Conservation (phyloP, 2,797 vertebrate species). For the Mallotus villosus region DNA sequence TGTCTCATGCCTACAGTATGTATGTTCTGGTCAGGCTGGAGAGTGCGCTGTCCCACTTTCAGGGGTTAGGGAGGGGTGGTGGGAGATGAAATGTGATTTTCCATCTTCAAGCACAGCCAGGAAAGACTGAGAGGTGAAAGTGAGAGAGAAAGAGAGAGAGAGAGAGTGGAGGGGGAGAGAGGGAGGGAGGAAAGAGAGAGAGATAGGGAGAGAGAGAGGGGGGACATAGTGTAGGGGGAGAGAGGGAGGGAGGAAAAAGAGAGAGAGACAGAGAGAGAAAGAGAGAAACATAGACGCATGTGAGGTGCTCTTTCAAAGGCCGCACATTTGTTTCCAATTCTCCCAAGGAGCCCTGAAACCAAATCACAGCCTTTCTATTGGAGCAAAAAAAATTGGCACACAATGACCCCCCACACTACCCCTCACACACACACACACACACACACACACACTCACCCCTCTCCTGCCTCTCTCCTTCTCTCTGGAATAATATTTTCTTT, state of each 20-base stretch:
- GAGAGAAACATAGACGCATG: constrained; percentile 8
- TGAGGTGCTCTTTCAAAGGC: constrained; percentile 56
- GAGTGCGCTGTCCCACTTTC: constrained; percentile 44
- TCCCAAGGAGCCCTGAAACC: constrained; percentile 56
- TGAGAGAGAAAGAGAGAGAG: neutral
- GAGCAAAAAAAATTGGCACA: constrained; percentile 55
- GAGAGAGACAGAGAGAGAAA: constrained; percentile 10
- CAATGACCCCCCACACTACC: constrained; percentile 12
- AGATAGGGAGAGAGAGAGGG: constrained; percentile 11
- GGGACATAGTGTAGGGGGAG: constrained; percentile 5
- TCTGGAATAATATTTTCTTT: constrained; percentile 69
- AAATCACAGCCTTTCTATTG: constrained; percentile 48
- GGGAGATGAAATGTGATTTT: constrained; percentile 50
- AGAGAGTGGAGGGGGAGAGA: neutral
- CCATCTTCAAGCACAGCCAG: constrained; percentile 43
- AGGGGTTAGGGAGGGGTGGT: constrained; percentile 10
- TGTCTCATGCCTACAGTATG: constrained; percentile 25
- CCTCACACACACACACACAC: neutral
- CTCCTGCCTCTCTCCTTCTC: constrained; percentile 35
- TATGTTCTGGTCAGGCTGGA: constrained; percentile 32
- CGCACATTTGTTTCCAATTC: constrained; percentile 76
- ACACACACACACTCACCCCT: constrained; percentile 22
- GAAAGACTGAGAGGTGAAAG: constrained; percentile 31
- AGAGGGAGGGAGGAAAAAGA: constrained; percentile 9
- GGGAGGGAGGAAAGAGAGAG: neutral